These are phyloP conservation scores for Urocynchramus pylzowi DNA, from an alignment of 2,113 vertebrate genomes.

Conservation along the genomic window DNA sequence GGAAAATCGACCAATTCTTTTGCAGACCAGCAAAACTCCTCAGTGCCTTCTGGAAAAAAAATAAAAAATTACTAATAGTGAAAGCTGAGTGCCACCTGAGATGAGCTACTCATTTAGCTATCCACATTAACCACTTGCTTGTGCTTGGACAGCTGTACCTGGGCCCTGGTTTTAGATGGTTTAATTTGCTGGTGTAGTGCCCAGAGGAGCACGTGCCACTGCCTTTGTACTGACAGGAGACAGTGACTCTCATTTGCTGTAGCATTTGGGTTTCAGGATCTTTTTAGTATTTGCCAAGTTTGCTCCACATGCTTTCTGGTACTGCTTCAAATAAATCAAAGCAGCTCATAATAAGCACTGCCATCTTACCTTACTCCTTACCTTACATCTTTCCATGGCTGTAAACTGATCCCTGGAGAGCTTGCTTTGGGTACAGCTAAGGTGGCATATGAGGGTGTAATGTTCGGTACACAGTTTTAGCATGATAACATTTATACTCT, in stretches of 20 bases:
- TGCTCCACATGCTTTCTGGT: background rate
- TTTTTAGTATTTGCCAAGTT: background rate
- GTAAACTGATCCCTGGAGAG: background rate
- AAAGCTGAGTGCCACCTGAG: background rate
- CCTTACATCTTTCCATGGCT: background rate
- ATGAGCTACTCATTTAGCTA: background rate
- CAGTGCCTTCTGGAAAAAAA: background rate
- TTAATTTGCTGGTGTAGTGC: background rate
- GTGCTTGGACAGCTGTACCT: accelerated
- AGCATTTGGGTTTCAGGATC: background rate
- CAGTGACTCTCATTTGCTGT: background rate
- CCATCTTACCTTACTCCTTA: background rate
- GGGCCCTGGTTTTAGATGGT: accelerated
- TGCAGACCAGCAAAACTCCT: background rate
- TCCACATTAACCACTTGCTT: accelerated
- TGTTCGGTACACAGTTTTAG: background rate
- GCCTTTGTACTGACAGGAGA: accelerated
- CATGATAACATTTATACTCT: background rate
- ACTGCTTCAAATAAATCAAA: background rate
- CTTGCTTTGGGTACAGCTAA: background rate
- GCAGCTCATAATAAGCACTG: background rate
- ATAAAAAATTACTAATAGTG: accelerated
- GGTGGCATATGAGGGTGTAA: background rate
- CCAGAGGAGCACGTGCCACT: accelerated
- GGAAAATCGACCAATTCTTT: accelerated